A percentile compares a stretch with the other conserved stretches of the same genome.
phyloP scores from a whole-genome alignment of 2,888 invertebrate genomes.

The Oeneis ivallda region DNA sequence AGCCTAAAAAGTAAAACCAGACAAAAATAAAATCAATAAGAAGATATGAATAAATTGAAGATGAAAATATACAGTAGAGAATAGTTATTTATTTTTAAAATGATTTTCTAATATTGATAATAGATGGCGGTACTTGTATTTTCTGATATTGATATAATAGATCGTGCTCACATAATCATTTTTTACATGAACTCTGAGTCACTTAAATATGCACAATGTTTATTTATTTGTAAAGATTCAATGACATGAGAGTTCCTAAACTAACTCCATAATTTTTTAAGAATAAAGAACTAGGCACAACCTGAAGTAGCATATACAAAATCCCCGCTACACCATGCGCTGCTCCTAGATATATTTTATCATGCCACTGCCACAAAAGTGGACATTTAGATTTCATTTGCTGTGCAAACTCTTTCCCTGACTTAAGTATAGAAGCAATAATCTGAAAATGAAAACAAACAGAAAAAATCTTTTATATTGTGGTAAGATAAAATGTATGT shows the following conservation, averaged over 20 bases:
- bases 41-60: too few species aligned
- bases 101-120: too few species aligned
- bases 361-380: slow-evolving; percentile 93
- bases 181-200: too few species aligned
- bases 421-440: slow-evolving; percentile 80
- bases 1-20: slow-evolving; percentile 62
- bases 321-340: slow-evolving; percentile 95
- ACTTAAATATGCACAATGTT: too few species aligned
- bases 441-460: slow-evolving; percentile 73
- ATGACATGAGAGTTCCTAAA: too few species aligned
- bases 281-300: slow-evolving; percentile 50
- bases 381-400: slow-evolving; percentile 82
- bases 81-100: too few species aligned
- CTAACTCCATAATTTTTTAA: not conserved
- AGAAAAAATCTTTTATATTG: too few species aligned
- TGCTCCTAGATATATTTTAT: slow-evolving; percentile 91
- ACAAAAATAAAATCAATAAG: not conserved
- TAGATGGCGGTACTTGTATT: too few species aligned
- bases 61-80: too few species aligned
- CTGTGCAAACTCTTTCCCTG: slow-evolving; percentile 83
- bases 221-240: too few species aligned
- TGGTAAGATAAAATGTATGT: not conserved
- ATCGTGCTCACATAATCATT: too few species aligned
- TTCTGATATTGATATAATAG: too few species aligned
- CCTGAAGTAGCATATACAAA: slow-evolving; percentile 90